Conservation (phyloP, 2,113 vertebrate genomes). For the Vidua macroura region DNA sequence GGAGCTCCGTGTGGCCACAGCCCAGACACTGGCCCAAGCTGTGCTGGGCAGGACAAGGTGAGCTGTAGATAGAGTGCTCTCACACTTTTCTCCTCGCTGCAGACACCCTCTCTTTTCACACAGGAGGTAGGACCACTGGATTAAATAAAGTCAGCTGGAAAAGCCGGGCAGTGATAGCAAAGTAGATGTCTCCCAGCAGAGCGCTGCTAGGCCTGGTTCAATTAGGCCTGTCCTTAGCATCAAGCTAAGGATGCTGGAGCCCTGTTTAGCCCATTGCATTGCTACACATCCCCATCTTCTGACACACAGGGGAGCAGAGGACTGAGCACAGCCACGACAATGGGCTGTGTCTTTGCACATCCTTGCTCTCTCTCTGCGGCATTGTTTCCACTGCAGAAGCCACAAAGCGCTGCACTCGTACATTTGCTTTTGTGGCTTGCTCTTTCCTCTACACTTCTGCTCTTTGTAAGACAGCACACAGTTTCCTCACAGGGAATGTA, state of each 20-base stretch:
- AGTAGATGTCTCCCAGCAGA: rapidly evolving
- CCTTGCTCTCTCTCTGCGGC: neutral
- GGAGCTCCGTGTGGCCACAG: neutral
- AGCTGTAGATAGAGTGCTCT: neutral
- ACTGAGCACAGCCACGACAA: neutral
- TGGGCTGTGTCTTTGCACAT: neutral
- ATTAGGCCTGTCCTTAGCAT: neutral
- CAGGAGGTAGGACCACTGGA: neutral
- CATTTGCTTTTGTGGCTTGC: neutral
- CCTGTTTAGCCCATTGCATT: neutral
- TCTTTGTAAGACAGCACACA: neutral
- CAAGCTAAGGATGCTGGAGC: neutral
- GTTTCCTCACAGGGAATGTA: neutral
- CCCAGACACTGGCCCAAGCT: rapidly evolving
- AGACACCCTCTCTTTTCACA: neutral
- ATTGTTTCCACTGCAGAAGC: constrained; percentile 30
- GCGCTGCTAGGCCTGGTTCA: neutral
- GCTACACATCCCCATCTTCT: neutral
- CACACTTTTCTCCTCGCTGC: rapidly evolving
- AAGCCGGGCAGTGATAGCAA: neutral
- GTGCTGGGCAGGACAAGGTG: rapidly evolving
- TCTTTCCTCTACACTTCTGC: neutral
- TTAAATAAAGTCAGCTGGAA: neutral
- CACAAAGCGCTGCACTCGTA: neutral
- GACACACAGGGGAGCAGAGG: neutral